phyloP scores from a whole-genome alignment of 2,113 vertebrate species.

The Syngnathus typhle region DNA sequence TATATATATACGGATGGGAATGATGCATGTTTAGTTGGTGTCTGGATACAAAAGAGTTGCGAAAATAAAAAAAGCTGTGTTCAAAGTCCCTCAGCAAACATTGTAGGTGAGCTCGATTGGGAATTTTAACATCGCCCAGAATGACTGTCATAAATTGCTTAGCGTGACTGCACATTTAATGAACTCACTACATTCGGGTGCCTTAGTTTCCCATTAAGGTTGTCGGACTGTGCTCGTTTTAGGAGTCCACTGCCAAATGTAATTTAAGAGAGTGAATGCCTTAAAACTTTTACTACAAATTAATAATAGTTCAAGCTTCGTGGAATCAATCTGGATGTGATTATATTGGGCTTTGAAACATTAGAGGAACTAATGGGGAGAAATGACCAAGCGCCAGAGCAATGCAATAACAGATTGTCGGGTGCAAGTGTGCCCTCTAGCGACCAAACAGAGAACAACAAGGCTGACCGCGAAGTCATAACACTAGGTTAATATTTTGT shows the following conservation, averaged over 20 bases:
- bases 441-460: conserved; percentile 16
- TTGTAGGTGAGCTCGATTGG: background rate
- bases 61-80: background rate
- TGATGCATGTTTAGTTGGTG: conserved; percentile 36
- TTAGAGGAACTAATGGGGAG: background rate
- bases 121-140: background rate
- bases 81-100: background rate
- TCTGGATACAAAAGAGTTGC: conserved; percentile 28
- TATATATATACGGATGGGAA: conserved; percentile 41
- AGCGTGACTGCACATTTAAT: background rate
- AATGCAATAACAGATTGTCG: background rate
- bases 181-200: background rate
- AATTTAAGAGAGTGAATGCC: background rate
- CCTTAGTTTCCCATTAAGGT: background rate
- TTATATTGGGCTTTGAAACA: background rate
- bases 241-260: background rate
- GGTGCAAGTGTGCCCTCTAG: conserved; percentile 47
- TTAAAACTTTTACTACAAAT: background rate
- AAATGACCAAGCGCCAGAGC: background rate
- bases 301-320: background rate
- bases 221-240: background rate
- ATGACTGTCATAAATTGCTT: background rate
- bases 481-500: background rate
- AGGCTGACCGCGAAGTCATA: background rate
- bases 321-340: background rate